Base-by-base conservation (phyloP, 2,113 vertebrate species). In the Microcebus ravelobensis region DNA sequence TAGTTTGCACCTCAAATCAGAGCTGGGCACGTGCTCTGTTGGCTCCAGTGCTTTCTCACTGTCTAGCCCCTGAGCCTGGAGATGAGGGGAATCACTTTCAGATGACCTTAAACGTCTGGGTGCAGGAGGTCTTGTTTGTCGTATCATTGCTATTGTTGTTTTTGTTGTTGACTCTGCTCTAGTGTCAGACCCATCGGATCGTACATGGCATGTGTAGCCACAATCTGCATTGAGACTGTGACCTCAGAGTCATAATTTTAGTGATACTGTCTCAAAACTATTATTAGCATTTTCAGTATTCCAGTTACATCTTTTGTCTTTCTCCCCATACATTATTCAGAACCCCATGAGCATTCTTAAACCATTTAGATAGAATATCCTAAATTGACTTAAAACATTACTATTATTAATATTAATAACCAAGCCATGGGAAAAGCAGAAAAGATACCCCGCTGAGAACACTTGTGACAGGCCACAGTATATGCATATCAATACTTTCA, bases 221-320 rank as follows among this genome's bases (percentile, higher is more conserved):
- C 15, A 6, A 21, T 81, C 71, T 68, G 3, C 11, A 29, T 1
- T 31, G 7, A 65, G 21, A 42, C 68, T 77, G 4, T 29, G 21
- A 36, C 6, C 12, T 52, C 31, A 34, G 25, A 65, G 34, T 50
- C 45, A 29, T 65, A 8, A 15, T 59, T 59, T 85, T 79, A 82
- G 65, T 3, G 2, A 18, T 3, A 20, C 39, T 13, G 34, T 52
- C 34, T 91, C 59, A 92, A 14, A 85, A 50, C 39, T 11, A 8
- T 23, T 42, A 13, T 67, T 29, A 7, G 8, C 42, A 50, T 71
- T 74, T 92, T 70, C 59, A 48, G 23, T 15, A 83, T 59, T 42
- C 31, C 50, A 61, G 67, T 70, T 73, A 71, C 8, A 42, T 18
- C 45, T 29, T 89, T 85, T 45, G 34, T 63, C 97, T 57, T 59